Base-by-base conservation (phyloP, 1,140 invertebrate genomes). In the Gerris buenoi region DNA sequence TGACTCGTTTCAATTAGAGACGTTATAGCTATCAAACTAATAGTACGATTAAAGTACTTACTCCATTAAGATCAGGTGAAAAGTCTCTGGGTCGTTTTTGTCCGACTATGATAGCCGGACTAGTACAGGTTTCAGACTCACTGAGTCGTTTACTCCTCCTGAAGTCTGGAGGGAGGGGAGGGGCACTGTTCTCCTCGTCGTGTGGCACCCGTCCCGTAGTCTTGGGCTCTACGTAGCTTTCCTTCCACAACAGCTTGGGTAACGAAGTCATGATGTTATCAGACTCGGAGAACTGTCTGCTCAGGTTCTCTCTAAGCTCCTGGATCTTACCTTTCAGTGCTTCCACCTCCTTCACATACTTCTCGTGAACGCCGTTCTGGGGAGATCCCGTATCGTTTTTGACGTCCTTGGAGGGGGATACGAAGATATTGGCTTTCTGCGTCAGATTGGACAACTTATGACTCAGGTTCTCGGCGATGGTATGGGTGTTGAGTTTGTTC, bases 341-440 rank as follows among this genome's bases (percentile, higher is more conserved):
- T 68, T 71, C 69, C 18, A 70, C 69, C 68, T 71, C 69, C 5
- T 60, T 68, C 15, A 70, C 65, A 62, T 71, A 71, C 63, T 68
- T 64, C 65, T 70, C 70, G 28, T 71, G 70, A 13, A 70, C 63
- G 13, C 67, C 25, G 22, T 27, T 63, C 15, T 13, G 5, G 13
- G 10, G 25, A 26, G 25, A 13, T 10, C 26, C 62, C 3, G 3
- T 60, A 22, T 25, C 15, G 23, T 25, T 60, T 5, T 15, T 60
- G 62, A 26, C 25, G 3, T 63, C 23, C 13, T 14, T 15, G 15
- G 62, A 2, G 25, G 26, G 26, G 5, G 22, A 63, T 27, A 26
- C 14, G 2, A 13, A 18, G 25, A 13, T 63, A 14, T 63, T 28
- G 22, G 25, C n/a, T 10, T n/a, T 22, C 25, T n/a, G 59, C 3